A percentile compares a stretch with the other conserved stretches of the same genome.
phyloP scores from a whole-genome alignment of 2,888 invertebrate genomes.

The Kryphioiulus occultus region DNA sequence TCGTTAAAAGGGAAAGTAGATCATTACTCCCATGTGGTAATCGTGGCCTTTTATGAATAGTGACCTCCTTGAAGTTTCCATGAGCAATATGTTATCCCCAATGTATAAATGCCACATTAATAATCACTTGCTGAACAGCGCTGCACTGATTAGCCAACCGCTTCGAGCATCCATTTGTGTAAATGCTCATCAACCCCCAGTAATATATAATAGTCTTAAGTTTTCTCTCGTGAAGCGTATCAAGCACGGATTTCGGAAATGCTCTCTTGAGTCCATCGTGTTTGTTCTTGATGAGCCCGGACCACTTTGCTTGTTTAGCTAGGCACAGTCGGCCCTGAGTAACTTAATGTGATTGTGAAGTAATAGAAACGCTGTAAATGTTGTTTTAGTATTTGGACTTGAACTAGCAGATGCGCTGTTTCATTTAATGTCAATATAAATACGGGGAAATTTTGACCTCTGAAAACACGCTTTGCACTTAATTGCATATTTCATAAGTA shows the following conservation, averaged over 20 bases:
- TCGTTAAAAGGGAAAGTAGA: constrained; percentile 26
- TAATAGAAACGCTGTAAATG: background rate
- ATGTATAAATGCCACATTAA: constrained; percentile 22
- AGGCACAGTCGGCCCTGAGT: background rate
- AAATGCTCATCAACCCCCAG: background rate
- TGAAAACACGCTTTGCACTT: no score
- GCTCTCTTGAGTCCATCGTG: constrained; percentile 26
- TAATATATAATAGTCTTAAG: background rate
- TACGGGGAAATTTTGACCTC: no score
- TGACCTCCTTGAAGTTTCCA: background rate
- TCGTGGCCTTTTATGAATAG: background rate
- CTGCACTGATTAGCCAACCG: constrained; percentile 7
- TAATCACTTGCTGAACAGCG: constrained; percentile 20
- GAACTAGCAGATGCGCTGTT: background rate
- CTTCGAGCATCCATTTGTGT: constrained; percentile 31
- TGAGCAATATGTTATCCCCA: background rate
- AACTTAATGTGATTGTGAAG: background rate
- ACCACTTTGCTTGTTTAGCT: background rate
- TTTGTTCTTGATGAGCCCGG: background rate
- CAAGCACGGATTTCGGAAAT: constrained; percentile 29
- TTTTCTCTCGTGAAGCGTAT: constrained; percentile 6
- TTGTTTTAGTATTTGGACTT: background rate
- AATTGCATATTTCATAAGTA: no score
- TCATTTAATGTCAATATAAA: no score
- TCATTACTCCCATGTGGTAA: background rate